Evolutionary conservation across 2,113 vertebrate species (phyloP).

Genomic region (Sclerurus mexicanus): DNA sequence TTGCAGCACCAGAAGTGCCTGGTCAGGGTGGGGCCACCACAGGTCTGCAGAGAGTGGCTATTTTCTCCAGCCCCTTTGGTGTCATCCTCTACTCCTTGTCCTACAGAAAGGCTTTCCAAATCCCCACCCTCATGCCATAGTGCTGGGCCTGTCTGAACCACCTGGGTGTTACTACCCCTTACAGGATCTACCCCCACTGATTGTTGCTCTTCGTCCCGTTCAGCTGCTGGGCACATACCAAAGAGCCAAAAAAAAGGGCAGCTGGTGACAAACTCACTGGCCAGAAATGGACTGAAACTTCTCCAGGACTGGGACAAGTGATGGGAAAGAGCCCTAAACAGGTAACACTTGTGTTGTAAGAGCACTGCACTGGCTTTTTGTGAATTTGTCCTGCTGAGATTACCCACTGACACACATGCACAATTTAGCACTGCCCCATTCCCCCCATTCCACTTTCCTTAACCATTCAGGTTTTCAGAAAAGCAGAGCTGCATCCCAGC

Average conservation of each 20-base stretch:
- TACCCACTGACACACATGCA: neutral
- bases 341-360: fast-evolving
- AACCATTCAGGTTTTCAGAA: neutral
- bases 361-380: fast-evolving
- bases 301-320: neutral
- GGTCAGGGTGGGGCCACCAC: fast-evolving
- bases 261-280: neutral
- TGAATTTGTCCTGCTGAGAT: neutral
- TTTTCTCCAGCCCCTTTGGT: neutral
- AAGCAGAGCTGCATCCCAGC: neutral
- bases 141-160: neutral
- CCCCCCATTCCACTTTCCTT: neutral
- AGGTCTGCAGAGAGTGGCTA: fast-evolving
- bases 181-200: fast-evolving
- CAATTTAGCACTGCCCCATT: neutral
- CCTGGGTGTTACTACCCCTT: fast-evolving
- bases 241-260: neutral
- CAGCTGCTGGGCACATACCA: neutral
- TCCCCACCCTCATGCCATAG: fast-evolving
- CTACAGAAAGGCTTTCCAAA: neutral
- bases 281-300: neutral
- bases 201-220: neutral
- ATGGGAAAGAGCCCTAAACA: neutral
- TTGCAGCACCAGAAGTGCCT: neutral
- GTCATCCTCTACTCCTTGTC: neutral